Conservation (phyloP, 2,888 invertebrate genomes). For the Aleiodes alternator region DNA sequence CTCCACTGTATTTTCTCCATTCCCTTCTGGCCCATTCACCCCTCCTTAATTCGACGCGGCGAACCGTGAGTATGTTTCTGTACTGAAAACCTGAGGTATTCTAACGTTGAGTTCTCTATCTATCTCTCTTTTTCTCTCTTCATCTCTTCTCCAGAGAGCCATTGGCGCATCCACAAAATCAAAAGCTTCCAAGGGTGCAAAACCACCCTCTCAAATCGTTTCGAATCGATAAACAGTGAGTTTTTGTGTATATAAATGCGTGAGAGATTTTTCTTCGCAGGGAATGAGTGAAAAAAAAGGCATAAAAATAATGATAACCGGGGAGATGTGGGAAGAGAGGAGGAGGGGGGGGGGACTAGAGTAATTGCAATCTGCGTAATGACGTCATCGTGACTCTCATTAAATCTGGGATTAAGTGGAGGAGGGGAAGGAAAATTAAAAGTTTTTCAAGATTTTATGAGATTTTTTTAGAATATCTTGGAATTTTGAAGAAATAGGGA, state of each 20-base stretch:
- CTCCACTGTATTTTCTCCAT: conserved; percentile 17
- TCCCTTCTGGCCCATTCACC: conserved; percentile 52
- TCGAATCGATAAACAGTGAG: conserved; percentile 67
- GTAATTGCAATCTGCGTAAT: conserved; percentile 9
- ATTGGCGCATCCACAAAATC: conserved; percentile 63
- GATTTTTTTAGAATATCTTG: too few species aligned
- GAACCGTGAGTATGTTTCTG: conserved; percentile 65
- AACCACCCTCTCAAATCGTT: conserved; percentile 70
- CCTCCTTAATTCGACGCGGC: conserved; percentile 70
- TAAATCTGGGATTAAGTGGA: too few species aligned
- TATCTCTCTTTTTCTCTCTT: background rate
- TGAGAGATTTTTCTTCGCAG: background rate
- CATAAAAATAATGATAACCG: background rate
- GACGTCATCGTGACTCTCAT: background rate
- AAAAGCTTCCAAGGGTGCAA: conserved; percentile 66
- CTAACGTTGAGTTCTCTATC: conserved; percentile 29
- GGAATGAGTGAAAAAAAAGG: background rate
- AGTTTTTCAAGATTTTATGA: too few species aligned
- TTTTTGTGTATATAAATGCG: conserved; percentile 20
- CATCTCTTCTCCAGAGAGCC: conserved; percentile 14
- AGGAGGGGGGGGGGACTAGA: background rate
- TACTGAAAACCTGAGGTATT: conserved; percentile 47
- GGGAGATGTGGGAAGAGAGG: background rate
- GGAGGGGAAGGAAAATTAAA: too few species aligned
- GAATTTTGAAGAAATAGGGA: too few species aligned